Evolutionary conservation across 2,113 vertebrate species (phyloP).

Genomic region (Xiphophorus couchianus): DNA sequence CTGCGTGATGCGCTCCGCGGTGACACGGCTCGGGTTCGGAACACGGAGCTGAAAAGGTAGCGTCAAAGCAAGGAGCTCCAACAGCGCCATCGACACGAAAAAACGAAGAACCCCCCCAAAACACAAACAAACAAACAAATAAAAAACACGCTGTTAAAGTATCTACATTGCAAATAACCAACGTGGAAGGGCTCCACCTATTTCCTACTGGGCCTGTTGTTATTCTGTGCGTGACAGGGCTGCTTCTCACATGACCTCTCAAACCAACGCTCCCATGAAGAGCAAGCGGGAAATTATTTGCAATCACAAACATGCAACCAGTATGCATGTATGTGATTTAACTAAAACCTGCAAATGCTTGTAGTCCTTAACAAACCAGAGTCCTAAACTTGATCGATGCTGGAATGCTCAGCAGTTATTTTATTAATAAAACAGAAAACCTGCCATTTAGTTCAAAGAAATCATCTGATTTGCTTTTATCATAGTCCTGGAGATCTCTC

Average conservation of each 20-base stretch:
- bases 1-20: slow-evolving; percentile 65
- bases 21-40: slow-evolving; percentile 50
- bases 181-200: slow-evolving; percentile 64
- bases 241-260: slow-evolving; percentile 27
- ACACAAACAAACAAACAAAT: too few species aligned
- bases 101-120: not conserved
- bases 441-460: not conserved
- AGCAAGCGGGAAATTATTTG: not conserved
- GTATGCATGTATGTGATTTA: too few species aligned
- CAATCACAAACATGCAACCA: not conserved
- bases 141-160: not conserved
- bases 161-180: slow-evolving; percentile 79
- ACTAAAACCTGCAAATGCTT: not conserved
- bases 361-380: not conserved
- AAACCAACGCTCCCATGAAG: not conserved
- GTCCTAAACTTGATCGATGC: not conserved
- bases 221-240: not conserved
- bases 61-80: slow-evolving; percentile 69
- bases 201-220: slow-evolving; percentile 56
- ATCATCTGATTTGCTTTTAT: not conserved
- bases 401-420: not conserved
- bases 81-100: slow-evolving; percentile 22
- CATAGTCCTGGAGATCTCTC: not conserved
- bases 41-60: slow-evolving; percentile 18
- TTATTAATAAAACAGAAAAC: not conserved